Evolutionary conservation across 1,140 invertebrate genomes (phyloP), one percentile per base, ranked within the genome.

Genomic region (Macrosteles quadrilineatus): DNA sequence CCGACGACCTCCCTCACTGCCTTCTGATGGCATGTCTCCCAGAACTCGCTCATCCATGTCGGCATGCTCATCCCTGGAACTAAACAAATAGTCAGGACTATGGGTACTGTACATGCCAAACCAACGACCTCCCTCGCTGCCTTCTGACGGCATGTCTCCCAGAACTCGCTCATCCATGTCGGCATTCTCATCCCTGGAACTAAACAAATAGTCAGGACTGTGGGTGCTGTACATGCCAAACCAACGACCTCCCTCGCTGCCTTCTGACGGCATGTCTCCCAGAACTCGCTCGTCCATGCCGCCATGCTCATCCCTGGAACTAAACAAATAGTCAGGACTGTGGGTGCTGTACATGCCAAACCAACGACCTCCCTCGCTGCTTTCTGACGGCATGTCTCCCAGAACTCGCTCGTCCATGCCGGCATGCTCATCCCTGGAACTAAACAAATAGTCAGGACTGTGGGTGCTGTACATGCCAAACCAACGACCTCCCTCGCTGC

Each of bases 11-110:
- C 55, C 27, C 25, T 27, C 55, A 29, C 23, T 59, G 9, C 55
- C 55, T n/a, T 59, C 55, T 59, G 55, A 27, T 14, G 55, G 55
- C 27, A 59, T 23, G 23, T 59, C 55, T 25, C 55, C 55, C 23
- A 27, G 23, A 6, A 59, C 27, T 12, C 55, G 2, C 21, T n/a
- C 55, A 6, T 59, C 23, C 55, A 59, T 59, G 6, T 59, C 47
- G 11, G 11, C 47, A 53, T 53, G 47, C 47, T 53, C 6, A 14
- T 19, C 47, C 19, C 9, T 19, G 6, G 36, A 17, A 43, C 36
- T 11, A 43, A 9, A 43, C 36, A 43, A 9, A 43, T 17, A n/a
- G 36, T 43, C 36, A 11, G 36, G 36, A 43, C 36, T 43, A 17
- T 43, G 17, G 36, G 36, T n/a, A n/a, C n/a, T n/a, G n/a, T n/a